phyloP scores from a whole-genome alignment of 2,888 invertebrate species.

The Eilema sororculum region DNA sequence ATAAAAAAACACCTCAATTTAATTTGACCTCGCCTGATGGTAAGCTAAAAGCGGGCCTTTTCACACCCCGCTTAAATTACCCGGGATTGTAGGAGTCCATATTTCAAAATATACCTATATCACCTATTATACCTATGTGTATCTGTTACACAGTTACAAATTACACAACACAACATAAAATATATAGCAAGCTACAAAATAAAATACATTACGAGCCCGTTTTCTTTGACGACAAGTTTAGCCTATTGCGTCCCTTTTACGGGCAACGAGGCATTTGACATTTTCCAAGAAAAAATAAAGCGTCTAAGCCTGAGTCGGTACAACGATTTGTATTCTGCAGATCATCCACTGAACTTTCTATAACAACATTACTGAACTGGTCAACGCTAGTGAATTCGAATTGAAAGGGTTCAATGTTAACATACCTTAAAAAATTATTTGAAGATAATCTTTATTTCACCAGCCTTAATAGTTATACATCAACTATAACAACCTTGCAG shows the following conservation, averaged over 20 bases:
- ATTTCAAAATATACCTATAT: neutral
- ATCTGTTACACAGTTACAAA: neutral
- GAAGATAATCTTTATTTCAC: neutral
- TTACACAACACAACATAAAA: neutral
- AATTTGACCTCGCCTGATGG: too few species aligned
- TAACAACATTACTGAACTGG: constrained; percentile 42
- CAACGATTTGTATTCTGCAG: constrained; percentile 37
- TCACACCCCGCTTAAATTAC: too few species aligned
- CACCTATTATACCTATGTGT: neutral
- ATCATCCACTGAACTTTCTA: constrained; percentile 37
- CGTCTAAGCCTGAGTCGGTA: constrained; percentile 13
- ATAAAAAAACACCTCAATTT: too few species aligned
- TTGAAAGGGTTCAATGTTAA: constrained; percentile 27
- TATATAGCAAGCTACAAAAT: neutral
- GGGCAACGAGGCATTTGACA: constrained; percentile 16
- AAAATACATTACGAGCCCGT: constrained; percentile 10
- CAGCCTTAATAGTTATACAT: too few species aligned
- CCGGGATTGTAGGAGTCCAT: too few species aligned
- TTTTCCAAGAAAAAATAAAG: constrained; percentile 23
- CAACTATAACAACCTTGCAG: too few species aligned
- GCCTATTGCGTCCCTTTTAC: constrained; percentile 19
- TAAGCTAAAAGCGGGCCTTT: too few species aligned
- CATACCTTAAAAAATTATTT: constrained; percentile 5
- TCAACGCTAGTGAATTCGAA: constrained; percentile 23
- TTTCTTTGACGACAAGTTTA: constrained; percentile 15